phyloP scores from a whole-genome alignment of 2,113 vertebrate species.

The Leptosomus discolor region DNA sequence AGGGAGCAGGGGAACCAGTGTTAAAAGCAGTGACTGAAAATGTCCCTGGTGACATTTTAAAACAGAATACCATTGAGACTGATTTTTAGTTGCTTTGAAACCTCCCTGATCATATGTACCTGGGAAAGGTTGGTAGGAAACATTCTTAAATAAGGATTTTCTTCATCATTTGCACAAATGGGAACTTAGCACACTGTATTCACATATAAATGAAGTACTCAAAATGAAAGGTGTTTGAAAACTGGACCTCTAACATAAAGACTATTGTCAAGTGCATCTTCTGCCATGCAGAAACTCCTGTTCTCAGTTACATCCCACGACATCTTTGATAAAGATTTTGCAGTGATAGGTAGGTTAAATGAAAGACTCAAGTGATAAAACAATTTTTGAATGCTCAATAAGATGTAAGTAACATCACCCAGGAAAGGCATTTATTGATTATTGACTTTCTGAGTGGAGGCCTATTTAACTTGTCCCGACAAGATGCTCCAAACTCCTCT shows the following conservation, averaged over 20 bases:
- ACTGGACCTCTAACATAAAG: neutral
- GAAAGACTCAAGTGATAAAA: neutral
- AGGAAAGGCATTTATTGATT: neutral
- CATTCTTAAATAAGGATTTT: neutral
- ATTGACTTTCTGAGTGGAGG: neutral
- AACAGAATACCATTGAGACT: neutral
- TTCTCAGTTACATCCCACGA: rapidly evolving
- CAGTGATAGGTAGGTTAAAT: neutral
- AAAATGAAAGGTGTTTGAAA: neutral
- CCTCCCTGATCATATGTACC: neutral
- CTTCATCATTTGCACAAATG: neutral
- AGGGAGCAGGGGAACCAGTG: neutral
- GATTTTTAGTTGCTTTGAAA: constrained; percentile 19
- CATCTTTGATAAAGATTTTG: neutral
- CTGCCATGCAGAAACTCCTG: neutral
- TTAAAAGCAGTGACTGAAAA: neutral
- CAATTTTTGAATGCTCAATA: neutral
- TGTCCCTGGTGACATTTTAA: neutral
- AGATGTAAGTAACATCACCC: neutral
- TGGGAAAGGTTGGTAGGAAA: neutral
- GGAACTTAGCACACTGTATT: neutral
- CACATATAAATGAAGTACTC: neutral
- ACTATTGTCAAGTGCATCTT: neutral
- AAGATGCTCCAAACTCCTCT: neutral
- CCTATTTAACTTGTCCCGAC: neutral